These are phyloP conservation scores for Drosophila busckii DNA, from an alignment of 1,140 invertebrate species.

Conservation along the genomic window DNA sequence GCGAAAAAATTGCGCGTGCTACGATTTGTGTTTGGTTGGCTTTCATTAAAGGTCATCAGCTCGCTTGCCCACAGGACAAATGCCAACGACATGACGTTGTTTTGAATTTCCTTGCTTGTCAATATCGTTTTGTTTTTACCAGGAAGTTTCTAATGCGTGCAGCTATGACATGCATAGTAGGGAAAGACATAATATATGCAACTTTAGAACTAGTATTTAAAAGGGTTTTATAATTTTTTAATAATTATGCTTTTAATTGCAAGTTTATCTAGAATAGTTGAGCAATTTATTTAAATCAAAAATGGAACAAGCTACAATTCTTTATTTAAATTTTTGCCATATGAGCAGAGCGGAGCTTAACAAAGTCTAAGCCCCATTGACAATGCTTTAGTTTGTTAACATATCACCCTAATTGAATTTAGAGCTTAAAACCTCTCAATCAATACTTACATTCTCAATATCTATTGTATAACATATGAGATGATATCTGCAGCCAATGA, in stretches of 20 bases:
- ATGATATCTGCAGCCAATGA: constrained; percentile 10
- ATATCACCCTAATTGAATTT: too few species aligned
- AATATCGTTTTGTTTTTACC: constrained; percentile 58
- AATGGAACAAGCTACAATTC: too few species aligned
- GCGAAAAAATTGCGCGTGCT: too few species aligned
- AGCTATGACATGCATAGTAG: constrained; percentile 7
- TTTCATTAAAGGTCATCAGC: constrained; percentile 61
- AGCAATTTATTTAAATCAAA: too few species aligned
- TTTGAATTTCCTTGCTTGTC: constrained; percentile 34
- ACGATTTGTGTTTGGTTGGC: not conserved
- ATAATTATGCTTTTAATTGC: too few species aligned
- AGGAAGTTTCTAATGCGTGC: constrained; percentile 54
- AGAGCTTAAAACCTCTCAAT: too few species aligned
- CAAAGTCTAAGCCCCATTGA: too few species aligned
- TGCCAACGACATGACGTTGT: constrained; percentile 4
- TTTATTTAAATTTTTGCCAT: too few species aligned
- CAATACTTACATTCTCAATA: too few species aligned
- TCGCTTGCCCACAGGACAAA: constrained; percentile 19
- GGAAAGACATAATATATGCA: constrained; percentile 14
- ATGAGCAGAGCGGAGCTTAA: too few species aligned
- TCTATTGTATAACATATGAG: not conserved
- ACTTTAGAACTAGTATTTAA: not conserved
- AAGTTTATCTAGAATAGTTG: too few species aligned
- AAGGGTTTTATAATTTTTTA: not conserved
- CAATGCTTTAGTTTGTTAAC: too few species aligned